Conservation (phyloP, 2,797 vertebrate species). For the Cottoperca gobio region DNA sequence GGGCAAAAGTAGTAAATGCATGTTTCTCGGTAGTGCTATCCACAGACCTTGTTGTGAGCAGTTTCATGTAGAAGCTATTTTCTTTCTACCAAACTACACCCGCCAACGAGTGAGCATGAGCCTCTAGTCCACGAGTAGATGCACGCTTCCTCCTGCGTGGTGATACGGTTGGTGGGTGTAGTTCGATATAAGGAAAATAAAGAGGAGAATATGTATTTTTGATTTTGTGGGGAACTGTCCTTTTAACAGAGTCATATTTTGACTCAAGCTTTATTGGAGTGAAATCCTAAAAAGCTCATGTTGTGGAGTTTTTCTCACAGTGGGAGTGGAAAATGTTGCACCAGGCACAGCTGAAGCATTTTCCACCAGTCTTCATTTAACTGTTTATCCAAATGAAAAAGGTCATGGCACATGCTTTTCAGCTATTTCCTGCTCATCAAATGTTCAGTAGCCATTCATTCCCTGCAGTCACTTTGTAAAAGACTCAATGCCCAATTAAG, state of each 20-base stretch:
- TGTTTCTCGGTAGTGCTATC: no score
- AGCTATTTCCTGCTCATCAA: slow-evolving; percentile 21
- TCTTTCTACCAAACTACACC: no score
- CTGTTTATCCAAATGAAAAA: slow-evolving; percentile 15
- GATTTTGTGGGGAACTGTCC: no score
- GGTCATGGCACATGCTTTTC: slow-evolving; percentile 1
- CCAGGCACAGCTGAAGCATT: neutral
- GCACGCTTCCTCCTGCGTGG: no score
- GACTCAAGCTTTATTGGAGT: neutral
- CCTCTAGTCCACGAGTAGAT: no score
- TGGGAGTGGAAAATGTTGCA: neutral
- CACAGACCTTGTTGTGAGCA: no score
- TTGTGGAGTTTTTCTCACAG: neutral
- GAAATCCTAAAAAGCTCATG: neutral
- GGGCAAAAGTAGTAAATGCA: no score
- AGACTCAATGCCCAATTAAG: neutral
- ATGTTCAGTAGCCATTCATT: neutral
- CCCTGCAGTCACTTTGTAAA: neutral
- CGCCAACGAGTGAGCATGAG: no score
- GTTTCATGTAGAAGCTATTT: no score
- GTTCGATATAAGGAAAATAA: no score
- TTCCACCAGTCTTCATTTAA: slow-evolving; percentile 9
- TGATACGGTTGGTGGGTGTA: no score
- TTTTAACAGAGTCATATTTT: neutral
- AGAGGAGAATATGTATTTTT: no score